Base-by-base conservation (phyloP, 2,797 vertebrate genomes). In the Poeciliopsis infans region DNA sequence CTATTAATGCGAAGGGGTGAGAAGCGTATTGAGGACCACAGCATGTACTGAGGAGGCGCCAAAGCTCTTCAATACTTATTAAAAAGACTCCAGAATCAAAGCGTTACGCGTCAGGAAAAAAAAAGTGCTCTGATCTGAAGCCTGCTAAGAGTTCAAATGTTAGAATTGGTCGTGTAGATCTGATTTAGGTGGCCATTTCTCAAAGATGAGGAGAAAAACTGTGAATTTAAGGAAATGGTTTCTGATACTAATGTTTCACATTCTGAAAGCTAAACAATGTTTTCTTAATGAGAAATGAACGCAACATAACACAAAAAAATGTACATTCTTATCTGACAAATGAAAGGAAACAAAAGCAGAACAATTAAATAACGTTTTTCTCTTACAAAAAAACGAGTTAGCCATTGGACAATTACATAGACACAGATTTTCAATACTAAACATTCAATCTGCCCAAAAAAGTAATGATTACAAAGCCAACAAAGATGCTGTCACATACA, bases 361-460 rank as follows among this genome's bases (percentile, higher is more conserved):
- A 88, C 80, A 83, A 87, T 89, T 92, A 91, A 92, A 94, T 88
- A 93, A 86, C 77, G 57, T 81, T 28, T 83, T 92, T 49, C 92
- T 84, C 94, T 96, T 96, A 80, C 72, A 96, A 53, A 97, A 41
- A 41, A 41, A 95, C 95, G 89, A 96, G 96, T 97, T 96, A 97
- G 95, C 96, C 96, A 95, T 96, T 95, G 95, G 96, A 98, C 97
- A 95, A 97, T 97, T 94, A 98, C 96, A 97, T 95, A 97, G 96
- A 97, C 98, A 98, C 96, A 97, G 97, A 97, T 95, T 95, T 95
- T 96, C 96, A 96, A 97, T 96, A 97, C 95, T 91, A 95, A 97
- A 98, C 97, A 98, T 98, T 98, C 97, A 97, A 95, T 97, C 96
- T 96, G 97, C 96, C 96, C 96, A 96, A 96, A 96, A 92, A 97